phyloP scores from a whole-genome alignment of 2,113 vertebrate genomes.

The Paralichthys olivaceus region DNA sequence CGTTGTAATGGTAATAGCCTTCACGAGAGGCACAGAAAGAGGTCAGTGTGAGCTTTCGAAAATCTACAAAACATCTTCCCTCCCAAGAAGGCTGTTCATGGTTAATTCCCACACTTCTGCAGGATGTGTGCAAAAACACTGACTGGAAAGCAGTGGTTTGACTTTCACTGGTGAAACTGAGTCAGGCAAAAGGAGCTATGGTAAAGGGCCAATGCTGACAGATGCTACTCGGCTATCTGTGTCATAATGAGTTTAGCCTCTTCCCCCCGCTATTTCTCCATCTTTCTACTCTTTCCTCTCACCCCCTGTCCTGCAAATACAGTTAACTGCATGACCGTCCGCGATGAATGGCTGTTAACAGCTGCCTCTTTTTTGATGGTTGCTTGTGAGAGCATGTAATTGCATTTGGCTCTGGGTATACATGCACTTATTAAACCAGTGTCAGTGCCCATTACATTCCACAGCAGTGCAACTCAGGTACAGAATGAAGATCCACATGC shows the following conservation, averaged over 20 bases:
- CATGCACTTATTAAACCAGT: slow-evolving; percentile 75
- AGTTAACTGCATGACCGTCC: slow-evolving; percentile 70
- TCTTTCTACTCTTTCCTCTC: slow-evolving; percentile 49
- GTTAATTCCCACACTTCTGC: slow-evolving; percentile 65
- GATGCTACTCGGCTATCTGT: slow-evolving; percentile 68
- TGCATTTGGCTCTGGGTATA: slow-evolving; percentile 74
- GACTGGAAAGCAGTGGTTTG: slow-evolving; percentile 59
- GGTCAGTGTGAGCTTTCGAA: background rate
- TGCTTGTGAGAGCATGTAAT: slow-evolving; percentile 78
- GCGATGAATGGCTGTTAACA: slow-evolving; percentile 68
- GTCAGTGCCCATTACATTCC: slow-evolving; percentile 77
- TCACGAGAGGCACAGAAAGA: slow-evolving; percentile 17
- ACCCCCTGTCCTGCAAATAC: slow-evolving; percentile 65
- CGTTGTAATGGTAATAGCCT: background rate
- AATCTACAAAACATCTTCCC: slow-evolving; percentile 37
- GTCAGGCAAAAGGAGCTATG: slow-evolving; percentile 57
- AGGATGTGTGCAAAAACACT: slow-evolving; percentile 61
- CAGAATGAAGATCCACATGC: slow-evolving; percentile 56
- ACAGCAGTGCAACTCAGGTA: slow-evolving; percentile 67
- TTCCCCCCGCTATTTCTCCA: slow-evolving; percentile 18
- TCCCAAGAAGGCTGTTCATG: slow-evolving; percentile 21
- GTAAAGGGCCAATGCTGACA: slow-evolving; percentile 71
- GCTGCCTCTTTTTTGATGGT: slow-evolving; percentile 73
- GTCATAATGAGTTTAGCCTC: slow-evolving; percentile 69
- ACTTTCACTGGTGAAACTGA: slow-evolving; percentile 69